Evolutionary conservation across 2,888 invertebrate genomes (phyloP).

Genomic region (Bembecia ichneumoniformis): DNA sequence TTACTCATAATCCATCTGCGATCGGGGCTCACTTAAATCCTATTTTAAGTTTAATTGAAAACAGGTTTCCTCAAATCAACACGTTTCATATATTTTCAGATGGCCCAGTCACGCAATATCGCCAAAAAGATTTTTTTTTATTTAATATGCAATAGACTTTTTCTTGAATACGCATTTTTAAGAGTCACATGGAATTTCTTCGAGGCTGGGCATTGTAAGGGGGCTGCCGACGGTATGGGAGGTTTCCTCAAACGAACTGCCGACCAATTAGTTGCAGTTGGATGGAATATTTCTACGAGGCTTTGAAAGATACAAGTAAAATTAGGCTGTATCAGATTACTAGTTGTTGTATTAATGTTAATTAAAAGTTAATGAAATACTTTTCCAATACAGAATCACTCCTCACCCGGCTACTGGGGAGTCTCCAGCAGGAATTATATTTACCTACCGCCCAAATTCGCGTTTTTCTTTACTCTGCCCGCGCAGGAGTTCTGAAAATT

Average conservation of each 20-base stretch:
- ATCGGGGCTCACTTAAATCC: conserved; percentile 4
- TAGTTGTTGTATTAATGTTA: too few species aligned
- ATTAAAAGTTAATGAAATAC: too few species aligned
- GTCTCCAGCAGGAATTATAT: too few species aligned
- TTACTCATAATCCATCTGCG: conserved; percentile 3
- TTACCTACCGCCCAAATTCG: too few species aligned
- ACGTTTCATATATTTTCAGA: background rate
- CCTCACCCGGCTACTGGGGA: too few species aligned
- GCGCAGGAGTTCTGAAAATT: too few species aligned
- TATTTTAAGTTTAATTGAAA: background rate
- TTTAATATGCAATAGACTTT: conserved; percentile 2
- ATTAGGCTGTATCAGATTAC: conserved; percentile 2
- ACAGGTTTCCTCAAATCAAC: background rate
- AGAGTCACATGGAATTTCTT: conserved; percentile 10
- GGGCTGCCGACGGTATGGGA: conserved; percentile 4
- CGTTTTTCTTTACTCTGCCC: too few species aligned
- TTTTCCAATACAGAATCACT: too few species aligned
- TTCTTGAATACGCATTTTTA: conserved; percentile 3
- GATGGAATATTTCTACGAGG: conserved; percentile 7
- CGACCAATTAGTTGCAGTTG: conserved; percentile 4
- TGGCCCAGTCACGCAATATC: conserved; percentile 1
- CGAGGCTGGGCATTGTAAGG: conserved; percentile 8
- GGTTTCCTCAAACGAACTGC: conserved; percentile 1
- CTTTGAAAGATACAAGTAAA: conserved; percentile 9
- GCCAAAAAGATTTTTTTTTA: conserved; percentile 4